Conservation (phyloP, 2,113 vertebrate genomes). For the Lichenostomus cassidix region DNA sequence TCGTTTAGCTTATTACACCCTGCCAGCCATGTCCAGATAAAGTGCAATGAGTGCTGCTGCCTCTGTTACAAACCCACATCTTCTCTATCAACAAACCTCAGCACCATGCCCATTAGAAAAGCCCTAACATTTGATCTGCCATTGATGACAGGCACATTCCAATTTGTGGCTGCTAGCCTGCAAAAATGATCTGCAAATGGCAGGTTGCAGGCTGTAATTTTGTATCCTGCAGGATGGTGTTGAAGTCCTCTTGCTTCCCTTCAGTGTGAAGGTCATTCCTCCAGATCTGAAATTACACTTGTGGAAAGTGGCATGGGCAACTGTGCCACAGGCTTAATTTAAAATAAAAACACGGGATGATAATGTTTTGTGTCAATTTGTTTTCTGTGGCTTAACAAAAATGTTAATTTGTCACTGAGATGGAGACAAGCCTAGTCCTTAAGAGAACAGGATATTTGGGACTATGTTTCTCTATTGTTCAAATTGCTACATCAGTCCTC, state of each 20-base stretch:
- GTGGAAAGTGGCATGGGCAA: not conserved
- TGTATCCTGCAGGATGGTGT: not conserved
- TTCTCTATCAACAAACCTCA: slow-evolving; percentile 9
- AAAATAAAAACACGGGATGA: not conserved
- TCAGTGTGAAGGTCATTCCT: slow-evolving; percentile 45
- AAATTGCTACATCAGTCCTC: not conserved
- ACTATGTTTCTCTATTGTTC: not conserved
- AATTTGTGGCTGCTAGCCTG: slow-evolving; percentile 45
- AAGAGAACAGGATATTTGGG: not conserved
- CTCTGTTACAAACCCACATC: not conserved
- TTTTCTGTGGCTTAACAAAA: not conserved
- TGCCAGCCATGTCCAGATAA: slow-evolving; percentile 55
- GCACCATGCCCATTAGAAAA: not conserved
- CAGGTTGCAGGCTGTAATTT: slow-evolving; percentile 58
- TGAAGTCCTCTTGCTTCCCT: not conserved
- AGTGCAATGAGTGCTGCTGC: not conserved
- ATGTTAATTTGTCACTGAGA: not conserved
- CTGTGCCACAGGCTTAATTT: not conserved
- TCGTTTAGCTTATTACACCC: slow-evolving; percentile 50
- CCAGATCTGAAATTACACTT: slow-evolving; percentile 42
- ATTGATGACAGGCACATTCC: slow-evolving; percentile 40
- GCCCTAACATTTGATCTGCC: slow-evolving; percentile 55
- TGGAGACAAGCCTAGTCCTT: not conserved
- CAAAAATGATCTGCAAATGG: slow-evolving; percentile 64
- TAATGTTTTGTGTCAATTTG: not conserved